Evolutionary conservation across 2,888 invertebrate species (phyloP).

Genomic region (Frankliniella fusca): DNA sequence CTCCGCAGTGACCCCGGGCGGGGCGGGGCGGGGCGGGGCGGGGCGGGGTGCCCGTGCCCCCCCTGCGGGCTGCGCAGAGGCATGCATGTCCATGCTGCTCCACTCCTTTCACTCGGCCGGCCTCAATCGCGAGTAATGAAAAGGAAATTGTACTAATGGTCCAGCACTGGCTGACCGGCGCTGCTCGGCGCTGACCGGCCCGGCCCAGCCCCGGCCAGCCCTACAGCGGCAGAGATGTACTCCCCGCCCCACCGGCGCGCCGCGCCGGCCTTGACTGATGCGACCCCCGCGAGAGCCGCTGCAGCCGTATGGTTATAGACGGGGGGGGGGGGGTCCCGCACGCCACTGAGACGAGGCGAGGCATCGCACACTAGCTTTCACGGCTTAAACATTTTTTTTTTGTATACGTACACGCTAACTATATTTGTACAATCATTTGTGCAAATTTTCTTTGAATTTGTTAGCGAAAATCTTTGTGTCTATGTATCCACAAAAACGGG

Average conservation of each 20-base stretch:
- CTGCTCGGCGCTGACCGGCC: not conserved
- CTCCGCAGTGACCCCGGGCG: too few species aligned
- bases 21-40: too few species aligned
- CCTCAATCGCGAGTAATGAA: not conserved
- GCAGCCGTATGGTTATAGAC: not conserved
- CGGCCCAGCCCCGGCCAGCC: not conserved
- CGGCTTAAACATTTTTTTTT: too few species aligned
- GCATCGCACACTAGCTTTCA: not conserved
- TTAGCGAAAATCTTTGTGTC: too few species aligned
- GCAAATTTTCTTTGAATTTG: too few species aligned
- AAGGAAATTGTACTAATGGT: constrained; percentile 21
- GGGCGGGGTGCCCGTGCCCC: constrained; percentile 46
- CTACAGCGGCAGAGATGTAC: not conserved
- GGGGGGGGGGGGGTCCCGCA: not conserved
- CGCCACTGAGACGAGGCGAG: not conserved
- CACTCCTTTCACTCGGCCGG: constrained; percentile 1
- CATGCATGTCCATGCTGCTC: constrained; percentile 51
- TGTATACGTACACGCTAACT: too few species aligned
- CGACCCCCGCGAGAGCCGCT: too few species aligned
- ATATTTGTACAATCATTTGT: too few species aligned
- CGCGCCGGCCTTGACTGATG: too few species aligned
- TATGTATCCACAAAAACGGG: too few species aligned
- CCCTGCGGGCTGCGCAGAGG: constrained; percentile 54
- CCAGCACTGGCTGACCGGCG: not conserved
- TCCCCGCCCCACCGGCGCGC: too few species aligned